Base-by-base conservation (phyloP, 92 coral and sea anemone genomes). In the Siderastrea siderea region DNA sequence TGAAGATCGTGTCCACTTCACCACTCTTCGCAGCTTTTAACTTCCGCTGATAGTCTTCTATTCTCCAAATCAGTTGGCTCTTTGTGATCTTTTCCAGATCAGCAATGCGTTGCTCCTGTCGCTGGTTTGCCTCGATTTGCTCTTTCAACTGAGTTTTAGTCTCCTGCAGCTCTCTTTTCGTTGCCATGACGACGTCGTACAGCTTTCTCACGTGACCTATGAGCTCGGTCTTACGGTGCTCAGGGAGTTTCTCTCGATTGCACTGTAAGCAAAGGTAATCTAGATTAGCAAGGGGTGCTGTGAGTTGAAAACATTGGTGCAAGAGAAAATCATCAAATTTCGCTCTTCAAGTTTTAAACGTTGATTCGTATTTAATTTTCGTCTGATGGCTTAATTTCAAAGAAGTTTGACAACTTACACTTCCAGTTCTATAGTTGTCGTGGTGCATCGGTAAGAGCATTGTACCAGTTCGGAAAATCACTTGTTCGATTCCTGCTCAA, bases 51-150 rank as follows among this genome's bases (percentile, higher is more conserved):
- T 89, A 92, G 55, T 94, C 95, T 43, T 94, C 97, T 58, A 94
- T 89, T 68, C 93, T 77, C 97, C 97, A 94, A 53, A 94, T 86
- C 83, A 94, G 73, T 67, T 88, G 93, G 74, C 88, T 89, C 86
- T 89, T 92, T 7, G 95, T 92, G 74, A 94, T 92, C 45, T 81
- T 83, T 78, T 92, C 97, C 71, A 94, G 81, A 89, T 92, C 92
- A 43, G 80, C 95, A 58, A 94, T 82, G 53, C 97, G 97, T 52
- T 76, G 73, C 51, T 89, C 90, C 51, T 79, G 87, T 52, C 26
- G 65, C 6, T 75, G 58, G 77, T 84, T 94, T 68, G 90, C 15
- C 49, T 44, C 80, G 52, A 77, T 85, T 62, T 94, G 95, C 51
- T 94, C 93, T 12, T 50, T 61, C 3, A 94, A 81, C 50, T 79